Conservation (phyloP, 1,140 invertebrate species). For the Andricus grossulariae region DNA sequence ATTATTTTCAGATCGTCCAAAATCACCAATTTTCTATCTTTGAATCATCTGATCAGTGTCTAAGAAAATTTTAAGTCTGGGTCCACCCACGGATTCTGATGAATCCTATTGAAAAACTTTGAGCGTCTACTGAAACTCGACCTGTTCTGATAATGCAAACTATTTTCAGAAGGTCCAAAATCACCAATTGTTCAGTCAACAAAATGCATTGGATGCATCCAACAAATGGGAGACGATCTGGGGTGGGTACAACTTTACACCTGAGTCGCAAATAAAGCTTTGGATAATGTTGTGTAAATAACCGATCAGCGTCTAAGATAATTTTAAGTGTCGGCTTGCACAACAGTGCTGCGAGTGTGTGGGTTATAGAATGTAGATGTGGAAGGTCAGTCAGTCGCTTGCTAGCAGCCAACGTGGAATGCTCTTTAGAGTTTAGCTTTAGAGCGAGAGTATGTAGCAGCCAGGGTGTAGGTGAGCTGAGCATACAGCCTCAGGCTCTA, state of each 20-base stretch:
- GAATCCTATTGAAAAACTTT: too few species aligned
- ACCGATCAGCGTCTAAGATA: conserved; percentile 1
- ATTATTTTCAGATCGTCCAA: too few species aligned
- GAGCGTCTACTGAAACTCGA: too few species aligned
- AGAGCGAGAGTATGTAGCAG: background rate
- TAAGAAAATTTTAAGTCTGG: conserved; percentile 16
- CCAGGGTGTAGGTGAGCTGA: background rate
- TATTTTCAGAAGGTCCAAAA: too few species aligned
- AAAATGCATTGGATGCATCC: too few species aligned
- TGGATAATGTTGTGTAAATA: conserved; percentile 14
- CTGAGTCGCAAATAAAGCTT: background rate
- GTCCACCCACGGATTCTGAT: too few species aligned
- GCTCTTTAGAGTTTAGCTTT: background rate
- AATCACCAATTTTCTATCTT: too few species aligned
- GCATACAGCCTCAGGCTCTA: background rate
- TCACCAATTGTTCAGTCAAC: too few species aligned
- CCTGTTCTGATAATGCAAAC: too few species aligned
- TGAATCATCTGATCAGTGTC: background rate
- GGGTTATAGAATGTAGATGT: background rate
- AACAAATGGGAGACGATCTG: too few species aligned
- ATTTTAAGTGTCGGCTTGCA: conserved; percentile 16
- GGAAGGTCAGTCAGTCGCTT: conserved; percentile 11
- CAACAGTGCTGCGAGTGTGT: background rate
- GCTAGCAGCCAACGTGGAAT: conserved; percentile 1
- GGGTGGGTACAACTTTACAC: background rate